Percentiles rank a stretch among this genome's conserved stretches.
Evolutionary conservation across 2,797 vertebrate species (phyloP).

Genomic region (Monodelphis domestica): DNA sequence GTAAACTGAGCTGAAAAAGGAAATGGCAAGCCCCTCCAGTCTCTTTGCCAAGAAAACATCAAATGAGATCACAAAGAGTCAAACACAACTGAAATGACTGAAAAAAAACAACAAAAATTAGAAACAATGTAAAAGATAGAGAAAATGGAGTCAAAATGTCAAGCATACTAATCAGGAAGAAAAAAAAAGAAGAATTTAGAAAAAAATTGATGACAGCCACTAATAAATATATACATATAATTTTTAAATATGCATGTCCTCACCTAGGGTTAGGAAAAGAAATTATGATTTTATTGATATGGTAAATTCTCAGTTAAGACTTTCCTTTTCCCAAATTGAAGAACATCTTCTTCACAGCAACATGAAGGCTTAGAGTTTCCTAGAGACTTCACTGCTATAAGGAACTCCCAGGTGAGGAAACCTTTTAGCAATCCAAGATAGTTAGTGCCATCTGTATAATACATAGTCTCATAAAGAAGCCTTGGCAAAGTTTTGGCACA

Average conservation of each 20-base stretch:
- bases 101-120: neutral
- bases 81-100: neutral
- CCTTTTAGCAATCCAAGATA: neutral
- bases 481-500: no score
- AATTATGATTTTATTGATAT: neutral
- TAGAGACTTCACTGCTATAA: neutral
- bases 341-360: neutral
- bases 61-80: neutral
- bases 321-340: neutral
- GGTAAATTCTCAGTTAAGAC: neutral
- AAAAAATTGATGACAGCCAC: neutral
- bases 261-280: neutral
- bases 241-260: conserved; percentile 36
- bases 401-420: neutral
- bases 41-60: neutral
- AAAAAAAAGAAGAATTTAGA: conserved; percentile 5
- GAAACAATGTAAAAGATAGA: neutral
- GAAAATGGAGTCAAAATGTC: neutral
- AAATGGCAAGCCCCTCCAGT: neutral
- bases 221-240: conserved; percentile 12
- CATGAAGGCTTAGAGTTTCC: neutral
- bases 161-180: neutral
- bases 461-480: neutral
- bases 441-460: neutral
- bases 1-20: neutral